Percentiles rank a stretch among this genome's conserved stretches.
Evolutionary conservation across 2,113 vertebrate genomes (phyloP).

Genomic region (Dipodomys merriami): DNA sequence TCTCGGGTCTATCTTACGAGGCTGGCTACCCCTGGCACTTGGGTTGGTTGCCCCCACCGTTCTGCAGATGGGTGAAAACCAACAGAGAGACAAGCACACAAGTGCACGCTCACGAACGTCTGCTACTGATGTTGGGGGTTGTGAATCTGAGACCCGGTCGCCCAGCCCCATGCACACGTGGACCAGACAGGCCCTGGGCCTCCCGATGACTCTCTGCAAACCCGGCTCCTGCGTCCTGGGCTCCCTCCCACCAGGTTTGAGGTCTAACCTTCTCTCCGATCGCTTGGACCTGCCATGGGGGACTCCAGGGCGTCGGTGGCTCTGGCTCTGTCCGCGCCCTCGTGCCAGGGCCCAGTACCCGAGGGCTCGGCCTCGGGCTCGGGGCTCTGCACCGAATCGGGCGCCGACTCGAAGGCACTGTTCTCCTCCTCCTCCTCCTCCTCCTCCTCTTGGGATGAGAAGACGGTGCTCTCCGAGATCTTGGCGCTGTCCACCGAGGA

Average conservation of each 20-base stretch:
- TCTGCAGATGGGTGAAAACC: not conserved
- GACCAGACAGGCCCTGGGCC: not conserved
- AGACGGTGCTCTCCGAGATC: constrained; percentile 96
- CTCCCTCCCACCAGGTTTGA: constrained; percentile 65
- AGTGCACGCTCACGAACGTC: not conserved
- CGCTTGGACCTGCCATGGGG: constrained; percentile 91
- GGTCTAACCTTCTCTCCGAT: constrained; percentile 91
- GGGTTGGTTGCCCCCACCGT: not conserved
- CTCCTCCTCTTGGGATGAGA: constrained; percentile 97
- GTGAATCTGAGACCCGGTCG: not conserved
- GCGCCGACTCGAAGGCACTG: constrained; percentile 95
- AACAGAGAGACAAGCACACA: not conserved
- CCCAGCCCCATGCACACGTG: not conserved
- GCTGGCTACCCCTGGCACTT: not conserved
- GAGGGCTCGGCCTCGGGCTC: constrained; percentile 89
- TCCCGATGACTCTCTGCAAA: no score
- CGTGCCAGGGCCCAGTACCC: constrained; percentile 87
- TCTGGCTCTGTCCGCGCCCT: constrained; percentile 84
- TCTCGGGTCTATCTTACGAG: not conserved
- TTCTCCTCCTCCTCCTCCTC: constrained; percentile 96
- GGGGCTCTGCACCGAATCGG: constrained; percentile 89
- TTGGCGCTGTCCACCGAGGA: constrained; percentile 97
- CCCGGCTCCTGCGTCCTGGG: not conserved
- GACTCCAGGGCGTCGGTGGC: constrained; percentile 85
- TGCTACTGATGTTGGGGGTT: not conserved